These are phyloP conservation scores for Drosophila kanekoi DNA, from an alignment of 2,888 invertebrate genomes.

Conservation along the genomic window DNA sequence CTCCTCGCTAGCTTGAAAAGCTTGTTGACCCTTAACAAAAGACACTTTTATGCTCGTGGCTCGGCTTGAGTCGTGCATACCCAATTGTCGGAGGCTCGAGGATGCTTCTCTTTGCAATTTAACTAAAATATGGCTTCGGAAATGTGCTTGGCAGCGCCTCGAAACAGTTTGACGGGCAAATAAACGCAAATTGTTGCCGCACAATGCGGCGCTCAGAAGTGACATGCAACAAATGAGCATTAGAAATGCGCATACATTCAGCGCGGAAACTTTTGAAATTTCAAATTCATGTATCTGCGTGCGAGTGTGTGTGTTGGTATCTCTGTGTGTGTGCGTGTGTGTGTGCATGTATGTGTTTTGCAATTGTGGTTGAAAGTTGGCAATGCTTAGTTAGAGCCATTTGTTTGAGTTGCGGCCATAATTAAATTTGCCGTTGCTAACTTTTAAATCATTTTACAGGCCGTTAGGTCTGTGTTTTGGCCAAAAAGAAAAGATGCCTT, in stretches of 20 bases:
- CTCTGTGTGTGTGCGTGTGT: conserved; percentile 8
- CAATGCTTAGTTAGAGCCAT: conserved; percentile 66
- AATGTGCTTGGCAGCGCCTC: conserved; percentile 7
- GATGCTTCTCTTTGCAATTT: background rate
- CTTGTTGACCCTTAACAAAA: background rate
- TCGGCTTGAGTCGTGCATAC: background rate
- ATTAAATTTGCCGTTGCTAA: conserved; percentile 60
- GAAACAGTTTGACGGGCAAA: conserved; percentile 21
- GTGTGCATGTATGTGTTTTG: conserved; percentile 1
- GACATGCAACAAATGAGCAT: conserved; percentile 53
- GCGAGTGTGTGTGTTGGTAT: conserved; percentile 1
- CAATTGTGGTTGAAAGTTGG: conserved; percentile 21
- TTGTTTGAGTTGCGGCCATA: conserved; percentile 71
- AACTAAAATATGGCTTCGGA: conserved; percentile 32
- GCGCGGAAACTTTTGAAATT: conserved; percentile 60
- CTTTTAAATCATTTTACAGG: conserved; percentile 51
- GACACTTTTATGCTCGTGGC: background rate
- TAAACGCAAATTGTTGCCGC: conserved; percentile 14
- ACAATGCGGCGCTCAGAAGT: background rate
- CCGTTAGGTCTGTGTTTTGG: conserved; percentile 25
- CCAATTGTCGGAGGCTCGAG: background rate
- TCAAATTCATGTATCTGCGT: conserved; percentile 12
- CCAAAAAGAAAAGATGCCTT: background rate
- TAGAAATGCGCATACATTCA: conserved; percentile 70
- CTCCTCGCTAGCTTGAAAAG: no score